phyloP scores from a whole-genome alignment of 2,888 invertebrate genomes.

The Hesperia comma region DNA sequence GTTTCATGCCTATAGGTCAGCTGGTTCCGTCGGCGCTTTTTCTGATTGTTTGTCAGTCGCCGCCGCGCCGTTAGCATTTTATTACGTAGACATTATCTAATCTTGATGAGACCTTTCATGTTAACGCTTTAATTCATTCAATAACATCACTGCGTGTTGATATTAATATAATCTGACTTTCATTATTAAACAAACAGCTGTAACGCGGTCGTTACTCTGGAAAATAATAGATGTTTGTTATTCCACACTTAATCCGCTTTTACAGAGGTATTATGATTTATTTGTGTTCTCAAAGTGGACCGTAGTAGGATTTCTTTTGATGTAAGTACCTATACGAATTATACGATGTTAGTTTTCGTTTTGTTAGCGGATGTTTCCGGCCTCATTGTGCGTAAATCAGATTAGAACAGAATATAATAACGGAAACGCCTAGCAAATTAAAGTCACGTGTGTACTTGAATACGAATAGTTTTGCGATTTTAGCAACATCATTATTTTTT shows the following conservation, averaged over 20 bases:
- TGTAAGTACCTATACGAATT: too few species aligned
- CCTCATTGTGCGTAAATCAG: constrained; percentile 26
- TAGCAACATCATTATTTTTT: background rate
- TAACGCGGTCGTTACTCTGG: constrained; percentile 21
- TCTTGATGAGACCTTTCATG: constrained; percentile 18
- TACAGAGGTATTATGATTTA: background rate
- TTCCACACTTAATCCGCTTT: background rate
- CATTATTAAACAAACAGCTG: constrained; percentile 7
- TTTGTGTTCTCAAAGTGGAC: background rate
- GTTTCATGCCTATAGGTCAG: too few species aligned
- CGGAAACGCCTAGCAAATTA: constrained; percentile 25
- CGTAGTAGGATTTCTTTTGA: background rate
- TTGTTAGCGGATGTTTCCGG: constrained; percentile 21
- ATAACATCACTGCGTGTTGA: background rate
- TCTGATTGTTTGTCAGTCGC: too few species aligned
- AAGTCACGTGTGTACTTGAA: constrained; percentile 16
- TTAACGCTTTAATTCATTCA: constrained; percentile 5
- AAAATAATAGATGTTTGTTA: constrained; percentile 8
- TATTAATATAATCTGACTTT: constrained; percentile 8
- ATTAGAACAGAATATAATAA: constrained; percentile 13
- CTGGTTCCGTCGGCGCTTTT: too few species aligned
- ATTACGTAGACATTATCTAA: background rate
- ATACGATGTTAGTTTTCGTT: constrained; percentile 13
- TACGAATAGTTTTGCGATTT: background rate
- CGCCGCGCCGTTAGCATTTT: too few species aligned